Evolutionary conservation across 2,797 vertebrate species (phyloP), one percentile per base, ranked within the genome.

Genomic region (Liasis olivaceus): DNA sequence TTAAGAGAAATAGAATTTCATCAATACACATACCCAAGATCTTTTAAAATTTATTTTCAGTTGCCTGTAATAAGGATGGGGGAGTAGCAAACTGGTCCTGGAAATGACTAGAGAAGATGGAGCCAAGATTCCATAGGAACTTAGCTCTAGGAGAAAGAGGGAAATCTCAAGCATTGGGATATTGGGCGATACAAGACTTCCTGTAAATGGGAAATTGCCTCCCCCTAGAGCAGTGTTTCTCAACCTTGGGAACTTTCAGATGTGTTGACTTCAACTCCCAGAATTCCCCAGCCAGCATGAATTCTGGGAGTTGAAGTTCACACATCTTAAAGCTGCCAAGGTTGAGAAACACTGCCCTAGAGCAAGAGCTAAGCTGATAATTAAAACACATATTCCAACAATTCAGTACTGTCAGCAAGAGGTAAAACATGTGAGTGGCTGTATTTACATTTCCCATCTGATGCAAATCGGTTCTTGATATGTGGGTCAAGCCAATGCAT

Each of bases 401-500:
- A 42, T 58, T 31, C 20, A 59, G 26, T 36, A 64, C 4, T 56
- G 26, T 47, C 20, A 47, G 0, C n/a, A n/a, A 12, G 51, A 24
- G 7, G 51, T 5, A 63, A 59, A 26, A 3, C n/a, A 54, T 24
- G 13, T 47, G 24, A 7, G 5, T 64, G 51, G 81, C 24, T 58
- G 56, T 42, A 31, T 54, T 22, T 26, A 22, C 24, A 5, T 36
- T 56, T 36, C 36, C 4, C 11, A 64, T 66, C 60, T 51, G 54
- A 85, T 91, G 86, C 54, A 89, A 85, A 93, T 89, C 56, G 36
- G 28, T 31, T 59, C 42, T 88, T 88, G 72, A 89, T 89, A 84
- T 89, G n/a, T 92, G 87, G 69, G 91, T 85, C 87, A 89, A 63
- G 31, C 22, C n/a, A 54, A 64, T 28, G 22, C 3, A 28, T 64